Conservation (phyloP, 2,888 invertebrate species). For the Apoderus coryli region DNA sequence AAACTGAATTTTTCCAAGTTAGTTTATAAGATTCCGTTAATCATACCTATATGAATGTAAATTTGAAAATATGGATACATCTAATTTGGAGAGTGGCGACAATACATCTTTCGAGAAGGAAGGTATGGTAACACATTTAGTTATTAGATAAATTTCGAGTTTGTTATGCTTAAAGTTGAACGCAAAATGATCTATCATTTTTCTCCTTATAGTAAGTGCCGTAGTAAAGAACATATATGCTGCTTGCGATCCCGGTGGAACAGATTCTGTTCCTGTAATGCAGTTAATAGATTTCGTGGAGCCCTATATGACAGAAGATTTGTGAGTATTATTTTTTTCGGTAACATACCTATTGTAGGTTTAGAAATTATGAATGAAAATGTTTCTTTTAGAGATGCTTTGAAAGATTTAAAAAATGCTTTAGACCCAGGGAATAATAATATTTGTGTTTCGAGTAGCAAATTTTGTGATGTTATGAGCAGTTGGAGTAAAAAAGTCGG, state of each 20-base stretch:
- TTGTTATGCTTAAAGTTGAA: too few species aligned
- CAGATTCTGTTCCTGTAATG: conserved; percentile 20
- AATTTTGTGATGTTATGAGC: conserved; percentile 22
- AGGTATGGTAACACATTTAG: too few species aligned
- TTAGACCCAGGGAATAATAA: conserved; percentile 22
- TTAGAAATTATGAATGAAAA: too few species aligned
- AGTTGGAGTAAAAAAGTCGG: conserved; percentile 23
- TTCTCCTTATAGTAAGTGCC: too few species aligned
- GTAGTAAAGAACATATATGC: conserved; percentile 22
- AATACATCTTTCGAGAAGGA: too few species aligned
- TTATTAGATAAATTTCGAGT: too few species aligned
- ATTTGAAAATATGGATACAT: too few species aligned
- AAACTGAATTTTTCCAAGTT: too few species aligned
- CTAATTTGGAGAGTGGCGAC: too few species aligned
- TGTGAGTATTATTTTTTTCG: conserved; percentile 19
- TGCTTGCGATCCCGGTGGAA: conserved; percentile 22
- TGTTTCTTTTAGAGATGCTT: conserved; percentile 20
- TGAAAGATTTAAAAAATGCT: conserved; percentile 19
- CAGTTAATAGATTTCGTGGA: conserved; percentile 23
- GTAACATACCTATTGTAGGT: background rate
- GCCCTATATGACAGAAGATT: conserved; percentile 22
- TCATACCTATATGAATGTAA: too few species aligned
- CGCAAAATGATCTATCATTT: too few species aligned
- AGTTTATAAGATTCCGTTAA: too few species aligned
- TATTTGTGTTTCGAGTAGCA: conserved; percentile 17